Conservation (phyloP, 2,888 invertebrate species). For the Athalia cordata region DNA sequence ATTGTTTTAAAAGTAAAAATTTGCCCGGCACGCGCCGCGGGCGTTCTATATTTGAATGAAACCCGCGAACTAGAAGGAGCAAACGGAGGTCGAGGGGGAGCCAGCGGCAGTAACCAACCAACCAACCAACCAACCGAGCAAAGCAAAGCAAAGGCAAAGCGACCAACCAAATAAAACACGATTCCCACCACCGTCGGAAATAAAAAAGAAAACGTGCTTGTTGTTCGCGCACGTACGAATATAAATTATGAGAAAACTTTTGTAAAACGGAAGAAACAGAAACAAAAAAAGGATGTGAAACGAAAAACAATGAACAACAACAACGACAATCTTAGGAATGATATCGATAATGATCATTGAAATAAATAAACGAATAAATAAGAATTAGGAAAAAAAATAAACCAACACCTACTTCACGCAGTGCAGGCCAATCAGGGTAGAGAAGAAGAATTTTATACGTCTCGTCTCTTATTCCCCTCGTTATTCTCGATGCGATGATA, state of each 20-base stretch:
- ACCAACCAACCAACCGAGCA: neutral
- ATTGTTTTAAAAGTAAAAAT: slow-evolving; percentile 58
- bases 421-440: too few relatives aligned
- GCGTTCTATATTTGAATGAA: slow-evolving; percentile 70
- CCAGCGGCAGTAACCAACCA: neutral
- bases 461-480: too few relatives aligned
- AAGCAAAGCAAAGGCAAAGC: neutral
- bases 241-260: too few relatives aligned
- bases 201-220: too few relatives aligned
- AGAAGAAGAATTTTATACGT: too few relatives aligned
- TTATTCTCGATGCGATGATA: too few relatives aligned
- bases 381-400: too few relatives aligned
- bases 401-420: too few relatives aligned
- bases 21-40: slow-evolving; percentile 63
- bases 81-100: neutral
- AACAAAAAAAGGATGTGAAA: too few relatives aligned
- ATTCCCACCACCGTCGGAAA: neutral
- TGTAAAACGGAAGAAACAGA: too few relatives aligned
- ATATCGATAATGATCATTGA: neutral
- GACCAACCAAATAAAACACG: neutral
- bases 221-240: too few relatives aligned
- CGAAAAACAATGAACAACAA: neutral
- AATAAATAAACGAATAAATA: too few relatives aligned
- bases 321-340: neutral
- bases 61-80: slow-evolving; percentile 55